Conservation (phyloP, 2,888 invertebrate genomes). For the Asteroscopus sphinx region DNA sequence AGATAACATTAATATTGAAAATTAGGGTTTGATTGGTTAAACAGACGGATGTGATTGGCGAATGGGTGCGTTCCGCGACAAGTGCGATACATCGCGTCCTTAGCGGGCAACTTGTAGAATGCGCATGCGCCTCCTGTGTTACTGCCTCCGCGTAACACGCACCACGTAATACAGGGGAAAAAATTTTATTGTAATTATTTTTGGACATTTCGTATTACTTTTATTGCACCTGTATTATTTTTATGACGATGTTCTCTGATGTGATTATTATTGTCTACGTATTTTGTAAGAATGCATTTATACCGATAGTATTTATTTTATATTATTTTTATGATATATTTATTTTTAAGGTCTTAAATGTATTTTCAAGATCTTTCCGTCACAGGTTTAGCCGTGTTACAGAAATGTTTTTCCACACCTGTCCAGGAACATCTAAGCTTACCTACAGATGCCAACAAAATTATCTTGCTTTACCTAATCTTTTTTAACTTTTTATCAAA, state of each 20-base stretch:
- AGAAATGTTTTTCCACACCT: too few species aligned
- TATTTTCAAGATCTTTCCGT: too few species aligned
- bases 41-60: slow-evolving; percentile 71
- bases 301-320: not conserved
- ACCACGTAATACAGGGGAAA: slow-evolving; percentile 44
- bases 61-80: slow-evolving; percentile 61
- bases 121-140: slow-evolving; percentile 63
- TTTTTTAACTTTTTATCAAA: too few species aligned
- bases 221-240: slow-evolving; percentile 55
- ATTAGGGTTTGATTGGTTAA: slow-evolving; percentile 73
- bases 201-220: slow-evolving; percentile 57
- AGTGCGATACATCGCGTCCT: slow-evolving; percentile 67
- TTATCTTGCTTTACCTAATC: too few species aligned
- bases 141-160: slow-evolving; percentile 52
- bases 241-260: slow-evolving; percentile 44
- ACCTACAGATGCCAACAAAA: too few species aligned
- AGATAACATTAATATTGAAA: slow-evolving; percentile 54
- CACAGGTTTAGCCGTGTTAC: too few species aligned
- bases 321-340: not conserved
- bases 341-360: too few species aligned
- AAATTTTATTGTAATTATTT: slow-evolving; percentile 54
- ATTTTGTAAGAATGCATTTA: slow-evolving; percentile 26
- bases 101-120: slow-evolving; percentile 83
- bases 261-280: slow-evolving; percentile 27
- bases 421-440: too few species aligned